Evolutionary conservation across 2,797 vertebrate genomes (phyloP), one percentile per base, ranked within the genome.

Genomic region (Smutsia temminckii): DNA sequence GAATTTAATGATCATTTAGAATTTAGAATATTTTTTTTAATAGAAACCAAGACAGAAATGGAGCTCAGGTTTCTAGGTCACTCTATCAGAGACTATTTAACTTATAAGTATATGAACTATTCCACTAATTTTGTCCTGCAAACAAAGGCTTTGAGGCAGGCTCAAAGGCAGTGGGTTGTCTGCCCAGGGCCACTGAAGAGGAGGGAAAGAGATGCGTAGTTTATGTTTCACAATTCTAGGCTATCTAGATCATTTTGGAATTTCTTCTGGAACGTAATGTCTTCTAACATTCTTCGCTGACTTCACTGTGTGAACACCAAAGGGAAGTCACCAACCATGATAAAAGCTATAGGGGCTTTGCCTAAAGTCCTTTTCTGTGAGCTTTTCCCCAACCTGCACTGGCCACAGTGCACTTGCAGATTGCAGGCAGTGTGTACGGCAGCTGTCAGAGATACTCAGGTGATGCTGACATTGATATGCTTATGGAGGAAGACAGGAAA

Each of bases 341-440:
- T 0, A 7, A 10, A 42, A 51, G 59, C 20, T 34, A 27, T 4
- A 13, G 42, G 7, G 32, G n/a, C 53, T 89, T 59, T 72, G 74
- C 6, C 2, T 6, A 29, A 34, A 53, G 55, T 8, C 42, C 49
- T 23, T 29, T 37, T 37, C 29, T 27, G 49, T 13, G 1, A 21
- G 1, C 53, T n/a, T 53, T 3, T 64, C 72, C 32, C 20, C 40
- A 14, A 5, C 1, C 49, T 57, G 32, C 13, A 7, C 0, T 3
- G 64, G 29, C 29, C 12, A 12, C 0, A 6, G 18, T 9, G n/a
- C 5, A 29, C 25, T 18, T 27, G 13, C 23, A 18, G 6, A 23
- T 23, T 21, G 74, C 46, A 17, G 37, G 3, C 1, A 4, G 20
- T 20, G 25, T 0, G 18, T 1, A 51, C 12, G 12, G 59, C 64